Base-by-base conservation (phyloP, 2,888 invertebrate genomes). In the Entomobrya multifasciata region DNA sequence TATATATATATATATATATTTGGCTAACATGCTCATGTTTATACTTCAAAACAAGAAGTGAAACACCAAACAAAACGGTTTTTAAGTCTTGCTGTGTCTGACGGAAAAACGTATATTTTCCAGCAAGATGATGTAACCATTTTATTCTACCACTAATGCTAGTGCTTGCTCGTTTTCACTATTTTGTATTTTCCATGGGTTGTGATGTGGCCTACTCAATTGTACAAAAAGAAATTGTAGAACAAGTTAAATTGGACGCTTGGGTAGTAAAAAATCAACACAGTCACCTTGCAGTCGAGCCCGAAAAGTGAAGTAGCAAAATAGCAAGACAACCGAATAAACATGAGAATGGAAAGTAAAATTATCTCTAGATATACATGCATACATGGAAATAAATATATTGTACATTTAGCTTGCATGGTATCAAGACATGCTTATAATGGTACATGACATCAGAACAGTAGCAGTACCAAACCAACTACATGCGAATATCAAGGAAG, bases 251-350 rank as follows among this genome's bases (percentile, higher is more conserved):
- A 86, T 86, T 86, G 86, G 74, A 76, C 86, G 65, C 81, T 80
- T 49, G 86, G 81, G 76, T 74, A 65, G 81, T 74, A 76, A 86
- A 81, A 86, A 80, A 86, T 86, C 80, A 86, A 86, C 80, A 6
- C 4, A 80, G 86, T 70, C 76, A 85, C 13, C 27, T 36, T n/a
- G 25, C 72, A 74, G 74, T 74, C 36, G 30, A 30, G 82, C 13
- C 36, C 8, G 5, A 36, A 36, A 36, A 47, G 52, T 72, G 17
- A 25, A 78, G 47, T 47, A 44, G 2, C 25, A n/a, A 60, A 13
- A 20, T n/a, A 25, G 15, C 11, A 13, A 25, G 25, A 15, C 49
- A 49, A n/a, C 8, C 3, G 49, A 49, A 15, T 15, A n/a, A 11
- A 49, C 5, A 20, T 36, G 76, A 22, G 22, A 80, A 22, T 44